Evolutionary conservation across 2,113 vertebrate genomes (phyloP), one percentile per base, ranked within the genome.

Genomic region (Megalops atlanticus): DNA sequence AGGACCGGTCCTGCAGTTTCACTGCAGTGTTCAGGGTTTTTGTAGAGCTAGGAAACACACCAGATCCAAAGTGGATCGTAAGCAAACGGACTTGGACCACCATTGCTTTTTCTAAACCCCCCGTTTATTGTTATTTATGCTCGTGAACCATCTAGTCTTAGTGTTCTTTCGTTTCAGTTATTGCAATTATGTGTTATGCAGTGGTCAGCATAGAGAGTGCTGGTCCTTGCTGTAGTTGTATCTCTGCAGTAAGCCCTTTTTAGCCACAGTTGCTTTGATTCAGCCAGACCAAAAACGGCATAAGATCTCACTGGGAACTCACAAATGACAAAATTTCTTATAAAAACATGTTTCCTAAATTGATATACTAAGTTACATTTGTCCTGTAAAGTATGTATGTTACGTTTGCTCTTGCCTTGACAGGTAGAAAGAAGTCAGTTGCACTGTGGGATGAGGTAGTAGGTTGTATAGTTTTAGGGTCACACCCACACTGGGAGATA

Each of bases 381-480:
- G 58, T 38, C 27, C 35, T 71, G 16, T 71, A 36, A 27, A 49
- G 8, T 49, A 16, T 4, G 36, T 38, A 38, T 71, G 33, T 71
- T 31, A 71, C 58, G 73, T 27, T 41, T 64, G n/a, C 27, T 64
- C 36, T 35, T 75, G 21, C 43, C 45, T 21, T 16, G 24, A 35
- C 74, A 70, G 31, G n/a, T 40, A 16, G 24, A 39, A 58, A 77
- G 89, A 87, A 80, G 58, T 86, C 81, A 76, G 91, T 93, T 93
- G 93, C 89, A 71, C 96, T 89, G 92, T 98, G 96, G 94, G 97
- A 94, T 99, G 97, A 99, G 97, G 97, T 98, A 99, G 97, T 99
- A 97, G 97, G 97, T 99, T 99, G 97, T 98, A 98, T 99, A 98
- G 97, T 98, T 99, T 97, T 99, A 97, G 96, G 97, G 96, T 98